Conservation (phyloP, 2,113 vertebrate species). For the Ailuropoda melanoleuca region DNA sequence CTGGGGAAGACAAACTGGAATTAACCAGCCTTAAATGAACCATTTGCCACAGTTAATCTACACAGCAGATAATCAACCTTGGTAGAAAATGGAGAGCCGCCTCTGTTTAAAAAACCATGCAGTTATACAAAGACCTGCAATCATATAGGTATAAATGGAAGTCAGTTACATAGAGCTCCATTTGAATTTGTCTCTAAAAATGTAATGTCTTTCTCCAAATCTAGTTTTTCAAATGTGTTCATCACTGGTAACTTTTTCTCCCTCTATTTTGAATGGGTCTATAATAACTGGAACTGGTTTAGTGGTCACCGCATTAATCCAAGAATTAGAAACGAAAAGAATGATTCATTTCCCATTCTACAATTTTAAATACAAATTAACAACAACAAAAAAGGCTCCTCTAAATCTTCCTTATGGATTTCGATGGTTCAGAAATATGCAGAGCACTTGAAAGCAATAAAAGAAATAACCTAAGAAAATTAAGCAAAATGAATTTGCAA, state of each 20-base stretch:
- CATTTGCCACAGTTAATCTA: slow-evolving; percentile 28
- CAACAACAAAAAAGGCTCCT: slow-evolving; percentile 66
- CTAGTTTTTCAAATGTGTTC: slow-evolving; percentile 80
- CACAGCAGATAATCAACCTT: not conserved
- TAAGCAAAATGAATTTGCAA: slow-evolving; percentile 88
- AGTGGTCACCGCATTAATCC: slow-evolving; percentile 85
- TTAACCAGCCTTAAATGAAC: not conserved
- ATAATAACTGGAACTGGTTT: slow-evolving; percentile 81
- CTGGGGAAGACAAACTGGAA: slow-evolving; percentile 6
- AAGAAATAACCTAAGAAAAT: slow-evolving; percentile 90
- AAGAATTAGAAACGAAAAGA: slow-evolving; percentile 83
- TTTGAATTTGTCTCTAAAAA: slow-evolving; percentile 48
- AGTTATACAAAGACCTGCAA: slow-evolving; percentile 45
- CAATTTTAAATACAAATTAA: slow-evolving; percentile 87
- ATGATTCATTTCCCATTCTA: slow-evolving; percentile 85
- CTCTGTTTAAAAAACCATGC: not conserved
- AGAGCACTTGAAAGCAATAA: slow-evolving; percentile 86
- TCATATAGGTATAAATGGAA: slow-evolving; percentile 25
- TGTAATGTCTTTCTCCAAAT: slow-evolving; percentile 67
- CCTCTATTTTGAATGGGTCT: slow-evolving; percentile 82
- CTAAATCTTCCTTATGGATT: slow-evolving; percentile 82
- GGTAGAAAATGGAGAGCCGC: not conserved
- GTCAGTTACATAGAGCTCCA: not conserved
- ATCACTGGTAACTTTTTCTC: slow-evolving; percentile 81
- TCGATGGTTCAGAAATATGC: slow-evolving; percentile 80